A percentile compares a stretch with the other conserved stretches of the same genome.
Evolutionary conservation across 2,888 invertebrate genomes (phyloP).

Genomic region (Linyphia triangularis): DNA sequence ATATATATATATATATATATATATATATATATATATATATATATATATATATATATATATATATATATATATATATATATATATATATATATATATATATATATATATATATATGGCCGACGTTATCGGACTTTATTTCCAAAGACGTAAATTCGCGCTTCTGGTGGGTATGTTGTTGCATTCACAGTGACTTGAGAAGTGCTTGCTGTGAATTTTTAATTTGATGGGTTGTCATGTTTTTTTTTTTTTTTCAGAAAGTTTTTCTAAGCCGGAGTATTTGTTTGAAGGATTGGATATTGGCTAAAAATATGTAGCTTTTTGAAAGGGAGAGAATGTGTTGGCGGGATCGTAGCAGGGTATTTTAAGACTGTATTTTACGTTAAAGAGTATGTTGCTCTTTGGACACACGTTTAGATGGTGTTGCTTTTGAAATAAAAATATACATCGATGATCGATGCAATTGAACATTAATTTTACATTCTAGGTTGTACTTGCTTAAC

Average conservation of each 20-base stretch:
- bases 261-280: no score
- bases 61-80: neutral
- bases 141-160: neutral
- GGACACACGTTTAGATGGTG: neutral
- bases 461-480: no score
- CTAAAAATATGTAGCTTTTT: no score
- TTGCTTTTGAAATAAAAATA: no score
- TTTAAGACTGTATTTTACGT: neutral
- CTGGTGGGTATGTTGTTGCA: neutral
- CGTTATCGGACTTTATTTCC: constrained; percentile 3
- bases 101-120: neutral
- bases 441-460: no score
- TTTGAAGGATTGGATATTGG: neutral
- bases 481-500: no score
- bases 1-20: constrained; percentile 27
- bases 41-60: constrained; percentile 19
- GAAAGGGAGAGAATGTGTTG: neutral
- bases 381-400: neutral
- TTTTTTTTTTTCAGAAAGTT: no score
- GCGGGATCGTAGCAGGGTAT: neutral
- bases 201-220: neutral
- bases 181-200: neutral
- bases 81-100: neutral
- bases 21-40: constrained; percentile 27
- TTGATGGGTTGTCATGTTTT: neutral